phyloP scores from a whole-genome alignment of 2,888 invertebrate species.

The Epicampocera succincta region DNA sequence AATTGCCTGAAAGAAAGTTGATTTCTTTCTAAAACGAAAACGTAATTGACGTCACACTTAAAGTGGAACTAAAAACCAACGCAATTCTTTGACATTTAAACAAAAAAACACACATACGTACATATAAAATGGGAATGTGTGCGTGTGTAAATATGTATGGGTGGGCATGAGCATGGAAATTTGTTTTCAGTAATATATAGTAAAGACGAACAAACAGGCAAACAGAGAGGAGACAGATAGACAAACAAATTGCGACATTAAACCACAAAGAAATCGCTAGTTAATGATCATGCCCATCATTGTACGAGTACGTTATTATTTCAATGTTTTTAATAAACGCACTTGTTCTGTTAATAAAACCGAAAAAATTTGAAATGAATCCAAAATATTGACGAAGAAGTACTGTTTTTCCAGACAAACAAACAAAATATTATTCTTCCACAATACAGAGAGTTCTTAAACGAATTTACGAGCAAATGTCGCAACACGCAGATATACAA shows the following conservation, averaged over 20 bases:
- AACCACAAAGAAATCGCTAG: constrained; percentile 18
- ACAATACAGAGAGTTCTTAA: constrained; percentile 16
- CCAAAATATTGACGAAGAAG: constrained; percentile 33
- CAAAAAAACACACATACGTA: neutral
- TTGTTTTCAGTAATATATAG: neutral
- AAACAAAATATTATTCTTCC: constrained; percentile 7
- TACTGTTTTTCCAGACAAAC: neutral
- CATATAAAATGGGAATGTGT: neutral
- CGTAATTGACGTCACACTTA: constrained; percentile 41
- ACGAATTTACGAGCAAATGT: neutral
- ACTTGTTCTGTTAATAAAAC: constrained; percentile 4
- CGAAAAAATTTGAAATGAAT: constrained; percentile 3
- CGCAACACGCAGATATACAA: neutral
- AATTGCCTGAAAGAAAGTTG: constrained; percentile 5
- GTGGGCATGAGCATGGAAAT: neutral
- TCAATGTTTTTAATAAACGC: constrained; percentile 15
- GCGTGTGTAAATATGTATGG: neutral
- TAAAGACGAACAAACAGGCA: constrained; percentile 2
- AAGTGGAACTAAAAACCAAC: constrained; percentile 33
- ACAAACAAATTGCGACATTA: neutral
- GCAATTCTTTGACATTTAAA: constrained; percentile 37
- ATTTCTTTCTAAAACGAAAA: constrained; percentile 37
- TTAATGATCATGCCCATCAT: neutral
- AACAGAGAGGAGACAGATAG: too few species aligned
- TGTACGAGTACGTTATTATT: constrained; percentile 5